A percentile compares a stretch with the other conserved stretches of the same genome.
These are phyloP conservation scores for Macrosiphum euphorbiae DNA, from an alignment of 2,888 invertebrate species.

Conservation along the genomic window DNA sequence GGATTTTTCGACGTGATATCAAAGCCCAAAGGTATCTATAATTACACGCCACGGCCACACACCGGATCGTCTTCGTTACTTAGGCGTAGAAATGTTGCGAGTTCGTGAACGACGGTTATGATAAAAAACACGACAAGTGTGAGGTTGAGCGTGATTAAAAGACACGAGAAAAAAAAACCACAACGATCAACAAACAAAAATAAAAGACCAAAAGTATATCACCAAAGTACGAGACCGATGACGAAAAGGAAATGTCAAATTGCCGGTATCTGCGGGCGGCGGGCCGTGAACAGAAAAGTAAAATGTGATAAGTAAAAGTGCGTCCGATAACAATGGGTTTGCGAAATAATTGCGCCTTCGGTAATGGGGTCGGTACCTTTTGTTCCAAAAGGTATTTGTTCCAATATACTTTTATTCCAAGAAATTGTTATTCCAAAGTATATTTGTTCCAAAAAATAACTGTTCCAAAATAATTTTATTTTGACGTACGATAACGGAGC, in stretches of 20 bases:
- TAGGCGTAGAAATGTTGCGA: not conserved
- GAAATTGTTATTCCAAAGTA: no score
- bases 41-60: not conserved
- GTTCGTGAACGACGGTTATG: not conserved
- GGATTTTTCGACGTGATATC: not conserved
- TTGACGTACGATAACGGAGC: no score
- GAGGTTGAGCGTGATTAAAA: not conserved
- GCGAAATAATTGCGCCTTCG: no score
- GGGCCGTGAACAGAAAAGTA: conserved; percentile 35
- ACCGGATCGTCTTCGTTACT: not conserved
- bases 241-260: conserved; percentile 61
- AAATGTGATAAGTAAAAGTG: not conserved
- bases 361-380: no score
- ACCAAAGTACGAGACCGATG: conserved; percentile 22
- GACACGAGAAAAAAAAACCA: not conserved
- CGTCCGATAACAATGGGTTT: conserved; percentile 36
- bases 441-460: no score
- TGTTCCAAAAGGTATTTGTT: no score
- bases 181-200: not conserved
- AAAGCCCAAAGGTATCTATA: not conserved
- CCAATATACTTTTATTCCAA: no score
- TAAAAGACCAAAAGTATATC: not conserved
- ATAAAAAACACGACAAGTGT: not conserved
- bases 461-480: no score
- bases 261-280: conserved; percentile 54